Evolutionary conservation across 2,888 invertebrate species (phyloP).

Genomic region (Mimas tiliae): DNA sequence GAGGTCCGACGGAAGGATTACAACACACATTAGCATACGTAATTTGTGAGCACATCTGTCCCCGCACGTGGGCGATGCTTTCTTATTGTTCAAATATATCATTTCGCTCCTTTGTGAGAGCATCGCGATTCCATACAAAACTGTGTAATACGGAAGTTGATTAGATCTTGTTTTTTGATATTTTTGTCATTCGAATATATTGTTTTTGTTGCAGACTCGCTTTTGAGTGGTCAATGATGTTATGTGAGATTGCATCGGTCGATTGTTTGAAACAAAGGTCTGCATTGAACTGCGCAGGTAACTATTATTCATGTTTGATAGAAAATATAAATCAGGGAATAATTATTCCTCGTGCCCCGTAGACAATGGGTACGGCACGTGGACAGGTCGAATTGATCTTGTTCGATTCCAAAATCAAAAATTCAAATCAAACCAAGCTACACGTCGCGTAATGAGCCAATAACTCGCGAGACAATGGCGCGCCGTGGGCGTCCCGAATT

Average conservation of each 20-base stretch:
- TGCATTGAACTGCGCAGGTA: background rate
- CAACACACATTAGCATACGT: conserved; percentile 79
- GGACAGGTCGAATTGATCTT: conserved; percentile 17
- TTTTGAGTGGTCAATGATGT: conserved; percentile 6
- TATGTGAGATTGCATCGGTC: conserved; percentile 12
- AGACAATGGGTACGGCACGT: background rate
- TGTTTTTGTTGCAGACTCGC: conserved; percentile 34
- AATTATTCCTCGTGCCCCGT: background rate
- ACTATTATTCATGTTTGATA: background rate
- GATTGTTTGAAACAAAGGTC: conserved; percentile 6
- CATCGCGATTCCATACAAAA: conserved; percentile 56
- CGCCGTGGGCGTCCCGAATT: conserved; percentile 78
- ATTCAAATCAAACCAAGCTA: conserved; percentile 78
- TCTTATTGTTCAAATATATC: conserved; percentile 73
- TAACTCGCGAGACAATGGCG: conserved; percentile 82
- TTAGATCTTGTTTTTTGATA: conserved; percentile 45
- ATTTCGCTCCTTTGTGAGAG: conserved; percentile 60
- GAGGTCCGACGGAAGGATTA: conserved; percentile 82
- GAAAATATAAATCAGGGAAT: background rate
- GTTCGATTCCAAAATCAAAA: conserved; percentile 67
- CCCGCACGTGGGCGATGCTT: conserved; percentile 70
- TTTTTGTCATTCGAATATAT: conserved; percentile 49
- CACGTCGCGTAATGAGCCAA: conserved; percentile 82
- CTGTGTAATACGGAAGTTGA: conserved; percentile 62
- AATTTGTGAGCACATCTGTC: conserved; percentile 76